Evolutionary conservation across 2,888 invertebrate genomes (phyloP).

Genomic region (Anoncus sp.): DNA sequence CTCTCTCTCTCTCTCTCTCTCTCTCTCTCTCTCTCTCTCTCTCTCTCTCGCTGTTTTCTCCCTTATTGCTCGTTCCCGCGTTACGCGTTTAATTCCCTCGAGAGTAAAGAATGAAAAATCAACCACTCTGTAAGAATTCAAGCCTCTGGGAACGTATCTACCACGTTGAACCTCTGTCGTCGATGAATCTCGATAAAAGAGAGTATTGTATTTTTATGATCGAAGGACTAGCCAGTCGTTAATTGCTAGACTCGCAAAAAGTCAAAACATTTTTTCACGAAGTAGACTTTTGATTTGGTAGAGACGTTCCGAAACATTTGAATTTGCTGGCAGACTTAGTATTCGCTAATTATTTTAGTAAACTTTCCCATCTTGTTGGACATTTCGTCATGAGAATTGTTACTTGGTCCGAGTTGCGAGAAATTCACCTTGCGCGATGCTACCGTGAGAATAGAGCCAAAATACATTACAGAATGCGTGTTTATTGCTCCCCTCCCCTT

Average conservation of each 20-base stretch:
- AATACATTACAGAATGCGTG: too few relatives aligned
- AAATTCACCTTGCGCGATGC: too few relatives aligned
- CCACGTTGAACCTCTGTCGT: slow-evolving; percentile 8
- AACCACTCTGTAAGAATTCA: slow-evolving; percentile 30
- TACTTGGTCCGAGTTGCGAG: too few relatives aligned
- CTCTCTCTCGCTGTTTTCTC: slow-evolving; percentile 30
- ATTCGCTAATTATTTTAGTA: too few relatives aligned
- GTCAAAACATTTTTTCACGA: background rate
- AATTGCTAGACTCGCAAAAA: background rate
- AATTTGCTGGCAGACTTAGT: background rate
- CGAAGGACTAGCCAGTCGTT: background rate
- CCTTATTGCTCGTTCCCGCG: slow-evolving; percentile 65
- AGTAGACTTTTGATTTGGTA: background rate
- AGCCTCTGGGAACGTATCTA: background rate
- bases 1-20: slow-evolving; percentile 22
- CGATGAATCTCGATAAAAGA: slow-evolving; percentile 4
- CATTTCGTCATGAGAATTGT: too few relatives aligned
- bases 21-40: slow-evolving; percentile 17
- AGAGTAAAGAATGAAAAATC: slow-evolving; percentile 65
- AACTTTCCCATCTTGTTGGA: too few relatives aligned
- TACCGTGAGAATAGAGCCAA: too few relatives aligned
- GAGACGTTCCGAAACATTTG: background rate
- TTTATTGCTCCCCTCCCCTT: too few relatives aligned
- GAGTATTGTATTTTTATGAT: slow-evolving; percentile 9
- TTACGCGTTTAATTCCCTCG: slow-evolving; percentile 68